Evolutionary conservation across 2,113 vertebrate species (phyloP), one percentile per base, ranked within the genome.

Genomic region (Neolamprologus falcicula): DNA sequence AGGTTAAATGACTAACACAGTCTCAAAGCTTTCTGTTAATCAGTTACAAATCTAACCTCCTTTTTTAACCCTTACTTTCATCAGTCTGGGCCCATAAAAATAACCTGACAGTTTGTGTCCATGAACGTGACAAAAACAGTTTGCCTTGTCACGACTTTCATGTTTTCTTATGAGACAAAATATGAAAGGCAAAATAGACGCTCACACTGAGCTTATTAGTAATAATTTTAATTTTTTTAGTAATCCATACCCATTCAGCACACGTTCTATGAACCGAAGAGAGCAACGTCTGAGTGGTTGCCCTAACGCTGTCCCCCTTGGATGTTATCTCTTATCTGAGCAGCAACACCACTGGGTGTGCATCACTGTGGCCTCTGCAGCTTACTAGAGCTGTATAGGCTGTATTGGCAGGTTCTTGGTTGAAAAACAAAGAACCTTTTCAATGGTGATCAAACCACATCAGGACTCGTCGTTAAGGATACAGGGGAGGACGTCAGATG

Each of bases 241-340:
- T 63, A 0, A 5, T 3, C 0, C 0, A 7, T n/a, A 35, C 9
- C 0, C 61, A 1, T n/a, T 66, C 33, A 21, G 19, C 5, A 37
- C 33, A 8, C 10, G 1, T 66, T 21, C 61, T 13, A 1, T 8
- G 11, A 68, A 13, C 4, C 7, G 11, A 21, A n/a, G 19, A 37
- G 19, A 66, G 61, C 61, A 12, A 66, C 0, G 10, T 66, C 0
- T n/a, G 61, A 66, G 61, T 37, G 2, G 57, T 17, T 9, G 31
- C 9, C 19, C 61, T n/a, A 1, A 66, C 17, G 10, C 61, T 5
- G 31, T 66, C 61, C 17, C 9, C 61, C 17, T 66, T 1, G 17
- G 31, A n/a, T n/a, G 6, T n/a, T n/a, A 3, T 2, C 14, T 6
- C 31, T 63, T 35, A 63, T 63, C 3, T 63, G 59, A 63, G 31